These are phyloP conservation scores for Adelges cooleyi DNA, from an alignment of 1,140 invertebrate genomes.

Conservation along the genomic window DNA sequence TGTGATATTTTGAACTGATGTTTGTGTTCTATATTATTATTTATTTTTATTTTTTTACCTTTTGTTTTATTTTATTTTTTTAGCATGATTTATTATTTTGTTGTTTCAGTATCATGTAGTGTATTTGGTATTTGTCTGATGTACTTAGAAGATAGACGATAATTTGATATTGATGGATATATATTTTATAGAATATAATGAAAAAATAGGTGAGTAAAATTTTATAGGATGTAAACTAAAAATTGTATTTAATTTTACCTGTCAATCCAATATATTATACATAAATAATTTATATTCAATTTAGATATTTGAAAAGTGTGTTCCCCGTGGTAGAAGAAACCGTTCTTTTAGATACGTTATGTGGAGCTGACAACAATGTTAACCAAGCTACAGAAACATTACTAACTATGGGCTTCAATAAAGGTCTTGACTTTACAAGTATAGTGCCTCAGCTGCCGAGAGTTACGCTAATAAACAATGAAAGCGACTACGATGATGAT, in stretches of 20 bases:
- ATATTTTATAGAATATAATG: neutral
- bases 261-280: too few relatives aligned
- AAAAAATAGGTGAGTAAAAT: neutral
- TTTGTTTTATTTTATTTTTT: constrained; percentile 19
- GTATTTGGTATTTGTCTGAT: constrained; percentile 21
- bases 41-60: neutral
- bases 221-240: neutral
- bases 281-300: constrained; percentile 32
- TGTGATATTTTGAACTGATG: neutral
- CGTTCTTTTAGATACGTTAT: constrained; percentile 68
- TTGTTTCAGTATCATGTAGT: constrained; percentile 26
- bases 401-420: constrained; percentile 65
- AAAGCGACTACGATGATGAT: constrained; percentile 39
- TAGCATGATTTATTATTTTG: constrained; percentile 17
- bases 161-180: constrained; percentile 15
- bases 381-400: constrained; percentile 70
- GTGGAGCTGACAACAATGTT: constrained; percentile 76
- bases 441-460: constrained; percentile 22
- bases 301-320: constrained; percentile 78
- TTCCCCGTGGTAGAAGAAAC: constrained; percentile 85
- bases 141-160: constrained; percentile 17
- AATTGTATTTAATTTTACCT: too few relatives aligned
- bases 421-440: constrained; percentile 48
- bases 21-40: too few relatives aligned
- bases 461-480: constrained; percentile 34